Evolutionary conservation across 2,113 vertebrate genomes (phyloP).

Genomic region (Grallaria varia): DNA sequence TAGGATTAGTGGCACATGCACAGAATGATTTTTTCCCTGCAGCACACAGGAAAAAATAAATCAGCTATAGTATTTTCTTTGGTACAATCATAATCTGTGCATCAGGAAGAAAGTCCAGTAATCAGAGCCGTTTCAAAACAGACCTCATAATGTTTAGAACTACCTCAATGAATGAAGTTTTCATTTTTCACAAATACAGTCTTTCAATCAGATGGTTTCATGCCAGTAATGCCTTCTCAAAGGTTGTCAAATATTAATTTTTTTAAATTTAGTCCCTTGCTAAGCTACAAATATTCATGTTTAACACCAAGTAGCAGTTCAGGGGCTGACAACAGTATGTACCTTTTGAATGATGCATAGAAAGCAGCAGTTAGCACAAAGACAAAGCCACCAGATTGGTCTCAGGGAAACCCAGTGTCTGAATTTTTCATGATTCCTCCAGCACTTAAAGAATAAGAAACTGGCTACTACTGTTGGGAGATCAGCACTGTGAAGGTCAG

Average conservation of each 20-base stretch:
- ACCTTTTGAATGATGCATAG: conserved; percentile 86
- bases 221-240: conserved; percentile 73
- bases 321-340: conserved; percentile 82
- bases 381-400: conserved; percentile 94
- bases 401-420: conserved; percentile 88
- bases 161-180: conserved; percentile 69
- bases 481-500: conserved; percentile 82
- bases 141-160: conserved; percentile 46
- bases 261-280: conserved; percentile 84
- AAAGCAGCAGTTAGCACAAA: conserved; percentile 88
- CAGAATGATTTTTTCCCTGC: conserved; percentile 66
- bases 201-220: conserved; percentile 72
- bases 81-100: not conserved
- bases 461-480: conserved; percentile 82
- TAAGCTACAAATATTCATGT: conserved; percentile 87
- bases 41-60: not conserved
- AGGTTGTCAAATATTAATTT: conserved; percentile 86
- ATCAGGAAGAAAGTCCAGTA: conserved; percentile 38
- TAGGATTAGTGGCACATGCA: conserved; percentile 64
- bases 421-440: conserved; percentile 97
- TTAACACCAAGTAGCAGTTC: conserved; percentile 85
- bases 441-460: conserved; percentile 95
- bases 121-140: conserved; percentile 59
- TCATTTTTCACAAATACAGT: conserved; percentile 68
- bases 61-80: not conserved